Percentiles rank a stretch among this genome's conserved stretches.
These are phyloP conservation scores for Alectura lathami DNA, from an alignment of 2,113 vertebrate species.

Conservation along the genomic window DNA sequence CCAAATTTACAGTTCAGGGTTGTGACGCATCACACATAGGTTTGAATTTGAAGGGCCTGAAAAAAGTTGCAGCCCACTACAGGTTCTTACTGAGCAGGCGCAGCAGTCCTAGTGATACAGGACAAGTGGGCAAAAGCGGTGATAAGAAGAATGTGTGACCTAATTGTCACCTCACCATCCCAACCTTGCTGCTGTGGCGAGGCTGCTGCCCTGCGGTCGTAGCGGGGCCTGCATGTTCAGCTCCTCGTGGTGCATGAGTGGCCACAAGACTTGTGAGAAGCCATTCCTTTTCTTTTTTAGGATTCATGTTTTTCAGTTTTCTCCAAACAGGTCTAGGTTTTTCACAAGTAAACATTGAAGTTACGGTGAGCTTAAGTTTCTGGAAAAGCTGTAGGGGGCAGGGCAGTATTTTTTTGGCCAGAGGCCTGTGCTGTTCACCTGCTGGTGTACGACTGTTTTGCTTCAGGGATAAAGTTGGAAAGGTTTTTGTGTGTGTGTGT, in stretches of 20 bases:
- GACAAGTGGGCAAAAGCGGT: not conserved
- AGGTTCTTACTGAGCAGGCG: not conserved
- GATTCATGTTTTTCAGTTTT: not conserved
- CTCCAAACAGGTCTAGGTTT: not conserved
- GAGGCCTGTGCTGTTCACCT: not conserved
- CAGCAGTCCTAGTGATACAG: rapidly evolving
- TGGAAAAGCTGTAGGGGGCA: not conserved
- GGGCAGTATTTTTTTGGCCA: not conserved
- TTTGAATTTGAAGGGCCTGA: not conserved
- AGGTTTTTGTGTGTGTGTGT: not conserved
- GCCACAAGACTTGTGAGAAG: not conserved
- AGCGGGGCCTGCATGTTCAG: not conserved
- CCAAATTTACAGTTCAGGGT: not conserved
- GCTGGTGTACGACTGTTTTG: not conserved
- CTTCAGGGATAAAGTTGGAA: not conserved
- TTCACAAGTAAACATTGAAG: not conserved
- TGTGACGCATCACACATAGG: not conserved
- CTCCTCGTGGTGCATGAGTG: not conserved
- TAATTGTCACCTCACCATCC: not conserved
- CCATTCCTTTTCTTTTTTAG: not conserved
- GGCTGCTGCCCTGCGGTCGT: rapidly evolving
- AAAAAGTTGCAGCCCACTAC: not conserved
- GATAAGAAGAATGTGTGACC: not conserved
- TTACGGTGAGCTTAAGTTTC: not conserved
- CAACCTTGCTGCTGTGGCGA: not conserved